Conservation (phyloP, 35 echinoderm and acorn worm species). For the Eucidaris tribuloides region DNA sequence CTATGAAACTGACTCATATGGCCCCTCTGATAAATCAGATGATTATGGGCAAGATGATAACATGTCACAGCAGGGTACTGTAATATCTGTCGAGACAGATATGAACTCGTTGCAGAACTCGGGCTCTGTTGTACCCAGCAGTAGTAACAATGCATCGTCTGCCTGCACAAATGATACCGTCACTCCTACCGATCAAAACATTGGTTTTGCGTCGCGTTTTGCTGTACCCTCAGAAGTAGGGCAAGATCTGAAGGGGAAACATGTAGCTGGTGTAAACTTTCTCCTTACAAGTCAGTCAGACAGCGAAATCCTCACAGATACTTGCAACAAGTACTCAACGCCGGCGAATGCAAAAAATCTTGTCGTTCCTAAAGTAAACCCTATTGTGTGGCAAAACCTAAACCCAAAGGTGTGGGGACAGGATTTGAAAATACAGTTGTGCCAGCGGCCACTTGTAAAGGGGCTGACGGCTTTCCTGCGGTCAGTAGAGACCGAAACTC, state of each 20-base stretch:
- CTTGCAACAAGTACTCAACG: neutral
- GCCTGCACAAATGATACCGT: no score
- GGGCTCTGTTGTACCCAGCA: no score
- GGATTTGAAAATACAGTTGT: slow-evolving; percentile 34
- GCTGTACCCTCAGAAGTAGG: slow-evolving; percentile 2
- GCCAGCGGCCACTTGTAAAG: slow-evolving; percentile 44
- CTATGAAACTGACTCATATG: no score
- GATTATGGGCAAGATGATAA: no score
- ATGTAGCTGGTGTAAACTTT: neutral
- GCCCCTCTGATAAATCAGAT: no score
- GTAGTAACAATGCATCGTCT: no score
- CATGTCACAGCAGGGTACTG: no score
- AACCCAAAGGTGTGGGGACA: neutral
- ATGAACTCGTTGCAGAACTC: no score
- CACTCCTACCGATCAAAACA: no score
- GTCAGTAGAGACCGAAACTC: neutral
- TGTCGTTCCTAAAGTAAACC: slow-evolving; percentile 36
- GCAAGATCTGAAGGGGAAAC: neutral
- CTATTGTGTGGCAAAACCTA: slow-evolving; percentile 34
- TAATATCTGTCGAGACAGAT: no score
- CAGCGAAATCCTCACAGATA: slow-evolving; percentile 31
- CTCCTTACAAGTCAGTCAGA: neutral
- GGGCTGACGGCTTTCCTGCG: slow-evolving; percentile 11
- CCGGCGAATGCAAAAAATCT: slow-evolving; percentile 15
- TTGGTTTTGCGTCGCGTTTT: slow-evolving; percentile 27